Evolutionary conservation across 1,140 invertebrate genomes (phyloP).

Genomic region (Drosophila sproati): DNA sequence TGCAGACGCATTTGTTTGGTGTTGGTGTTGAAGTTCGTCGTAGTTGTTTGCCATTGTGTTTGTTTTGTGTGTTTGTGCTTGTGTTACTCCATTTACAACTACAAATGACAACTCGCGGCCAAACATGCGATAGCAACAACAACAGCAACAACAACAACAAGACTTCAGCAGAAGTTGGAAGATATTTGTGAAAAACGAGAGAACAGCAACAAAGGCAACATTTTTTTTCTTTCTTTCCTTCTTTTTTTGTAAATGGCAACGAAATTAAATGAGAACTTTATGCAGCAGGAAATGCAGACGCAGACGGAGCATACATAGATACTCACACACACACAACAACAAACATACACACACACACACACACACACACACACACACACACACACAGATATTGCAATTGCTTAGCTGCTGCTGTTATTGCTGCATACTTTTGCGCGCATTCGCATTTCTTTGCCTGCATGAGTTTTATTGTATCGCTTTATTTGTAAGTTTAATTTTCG

Average conservation of each 20-base stretch:
- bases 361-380: constrained; percentile 7
- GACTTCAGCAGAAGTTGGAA: constrained; percentile 1
- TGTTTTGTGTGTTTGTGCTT: constrained; percentile 31
- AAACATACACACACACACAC: constrained; percentile 1
- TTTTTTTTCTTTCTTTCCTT: constrained; percentile 7
- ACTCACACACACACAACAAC: constrained; percentile 21
- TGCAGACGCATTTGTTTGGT: constrained; percentile 53
- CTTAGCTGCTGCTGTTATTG: constrained; percentile 61
- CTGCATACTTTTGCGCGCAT: constrained; percentile 66
- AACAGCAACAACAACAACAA: constrained; percentile 7
- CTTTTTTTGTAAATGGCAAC: constrained; percentile 49
- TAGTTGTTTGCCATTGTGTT: constrained; percentile 14
- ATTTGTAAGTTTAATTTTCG: constrained; percentile 25
- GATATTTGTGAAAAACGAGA: constrained; percentile 54
- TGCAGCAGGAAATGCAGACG: constrained; percentile 75
- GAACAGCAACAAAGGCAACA: constrained; percentile 19
- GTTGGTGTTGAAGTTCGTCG: constrained; percentile 9
- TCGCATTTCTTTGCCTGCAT: constrained; percentile 28
- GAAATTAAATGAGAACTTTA: constrained; percentile 81
- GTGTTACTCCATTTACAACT: constrained; percentile 44
- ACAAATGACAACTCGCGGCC: constrained; percentile 76
- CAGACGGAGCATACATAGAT: not conserved
- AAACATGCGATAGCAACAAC: constrained; percentile 59
- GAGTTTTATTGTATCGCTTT: constrained; percentile 4
- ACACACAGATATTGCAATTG: constrained; percentile 44